phyloP scores from a whole-genome alignment of 2,797 vertebrate species.

The Malacoraja senta region DNA sequence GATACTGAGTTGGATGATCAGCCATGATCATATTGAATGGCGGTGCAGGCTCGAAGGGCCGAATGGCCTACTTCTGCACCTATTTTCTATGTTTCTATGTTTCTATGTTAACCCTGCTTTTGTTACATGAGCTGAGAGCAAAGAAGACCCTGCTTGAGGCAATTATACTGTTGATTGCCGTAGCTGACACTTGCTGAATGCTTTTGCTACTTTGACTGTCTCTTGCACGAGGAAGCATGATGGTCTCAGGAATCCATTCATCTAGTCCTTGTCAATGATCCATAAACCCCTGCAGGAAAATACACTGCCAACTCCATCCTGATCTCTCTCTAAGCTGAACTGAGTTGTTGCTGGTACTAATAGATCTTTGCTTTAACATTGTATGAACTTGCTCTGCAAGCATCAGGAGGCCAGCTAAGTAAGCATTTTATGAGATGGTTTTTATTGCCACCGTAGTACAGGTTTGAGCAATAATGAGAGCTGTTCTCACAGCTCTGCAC shows the following conservation, averaged over 20 bases:
- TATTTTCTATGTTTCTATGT: no score
- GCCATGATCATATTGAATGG: no score
- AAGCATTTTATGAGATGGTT: background rate
- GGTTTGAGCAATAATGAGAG: background rate
- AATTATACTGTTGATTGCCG: background rate
- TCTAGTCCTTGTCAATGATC: background rate
- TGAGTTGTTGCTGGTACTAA: background rate
- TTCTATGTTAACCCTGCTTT: background rate
- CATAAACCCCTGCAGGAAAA: background rate
- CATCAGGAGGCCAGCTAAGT: background rate
- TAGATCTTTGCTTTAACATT: background rate
- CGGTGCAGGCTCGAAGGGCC: no score
- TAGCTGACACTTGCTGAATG: conserved; percentile 1
- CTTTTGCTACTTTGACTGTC: background rate
- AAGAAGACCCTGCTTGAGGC: no score
- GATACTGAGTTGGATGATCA: no score
- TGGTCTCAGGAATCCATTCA: background rate
- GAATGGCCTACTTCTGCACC: no score
- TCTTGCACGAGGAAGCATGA: background rate
- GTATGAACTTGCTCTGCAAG: background rate
- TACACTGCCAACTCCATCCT: background rate
- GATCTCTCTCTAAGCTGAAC: background rate
- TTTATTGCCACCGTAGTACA: background rate
- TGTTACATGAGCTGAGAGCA: background rate
- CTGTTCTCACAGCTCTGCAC: background rate